A percentile compares a stretch with the other conserved stretches of the same genome.
phyloP scores from a whole-genome alignment of 2,888 invertebrate species.

The Odontomyia ornata region DNA sequence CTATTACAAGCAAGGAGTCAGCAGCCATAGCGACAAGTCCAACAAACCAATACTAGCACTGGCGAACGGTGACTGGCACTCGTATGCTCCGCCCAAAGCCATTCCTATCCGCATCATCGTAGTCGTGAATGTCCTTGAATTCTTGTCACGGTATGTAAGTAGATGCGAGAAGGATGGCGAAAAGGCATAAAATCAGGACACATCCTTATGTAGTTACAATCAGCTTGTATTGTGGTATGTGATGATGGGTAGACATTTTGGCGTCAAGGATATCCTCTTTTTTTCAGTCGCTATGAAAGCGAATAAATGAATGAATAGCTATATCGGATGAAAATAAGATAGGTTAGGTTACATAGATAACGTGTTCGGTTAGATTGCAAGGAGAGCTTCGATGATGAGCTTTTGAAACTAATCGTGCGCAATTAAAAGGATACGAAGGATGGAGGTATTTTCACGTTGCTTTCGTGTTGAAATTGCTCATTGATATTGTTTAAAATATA shows the following conservation, averaged over 20 bases:
- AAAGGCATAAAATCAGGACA: constrained; percentile 44
- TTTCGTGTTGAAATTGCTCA: not conserved
- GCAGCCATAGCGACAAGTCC: constrained; percentile 41
- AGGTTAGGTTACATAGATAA: not conserved
- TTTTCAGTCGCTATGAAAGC: not conserved
- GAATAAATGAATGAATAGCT: constrained; percentile 3
- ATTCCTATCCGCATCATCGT: not conserved
- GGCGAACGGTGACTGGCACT: not conserved
- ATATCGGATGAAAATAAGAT: not conserved
- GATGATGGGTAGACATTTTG: constrained; percentile 40
- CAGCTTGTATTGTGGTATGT: constrained; percentile 37
- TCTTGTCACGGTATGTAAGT: constrained; percentile 13
- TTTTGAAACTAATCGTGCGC: constrained; percentile 5
- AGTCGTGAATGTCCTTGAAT: constrained; percentile 5
- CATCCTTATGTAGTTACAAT: not conserved
- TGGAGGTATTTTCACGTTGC: not conserved
- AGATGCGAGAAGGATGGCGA: constrained; percentile 20
- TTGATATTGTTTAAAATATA: too few relatives aligned
- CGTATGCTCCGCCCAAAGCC: constrained; percentile 27
- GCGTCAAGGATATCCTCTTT: constrained; percentile 17
- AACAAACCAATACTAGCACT: constrained; percentile 18
- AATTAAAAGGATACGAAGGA: not conserved
- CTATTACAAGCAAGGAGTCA: constrained; percentile 45
- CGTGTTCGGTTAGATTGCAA: not conserved
- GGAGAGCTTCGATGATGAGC: constrained; percentile 7